A percentile compares a stretch with the other conserved stretches of the same genome.
Evolutionary conservation across 1,140 invertebrate genomes (phyloP).

Genomic region (Acromyrmex charruanus): DNA sequence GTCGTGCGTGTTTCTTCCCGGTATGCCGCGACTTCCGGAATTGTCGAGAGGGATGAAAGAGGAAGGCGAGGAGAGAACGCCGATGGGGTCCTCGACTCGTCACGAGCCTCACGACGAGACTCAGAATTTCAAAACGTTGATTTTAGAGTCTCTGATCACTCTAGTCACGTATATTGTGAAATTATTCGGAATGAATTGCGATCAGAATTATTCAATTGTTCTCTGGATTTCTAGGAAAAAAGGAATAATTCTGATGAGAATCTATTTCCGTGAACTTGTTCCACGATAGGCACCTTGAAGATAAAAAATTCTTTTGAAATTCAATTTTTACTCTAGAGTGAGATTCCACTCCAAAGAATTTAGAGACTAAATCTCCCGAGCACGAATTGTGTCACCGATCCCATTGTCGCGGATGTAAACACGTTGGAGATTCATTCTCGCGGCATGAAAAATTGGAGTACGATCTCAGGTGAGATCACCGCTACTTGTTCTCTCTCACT

Average conservation of each 20-base stretch:
- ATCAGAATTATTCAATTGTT: no score
- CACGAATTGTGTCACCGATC: background rate
- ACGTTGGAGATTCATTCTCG: background rate
- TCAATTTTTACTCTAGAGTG: no score
- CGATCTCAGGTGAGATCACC: slow-evolving; percentile 2
- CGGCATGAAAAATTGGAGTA: background rate
- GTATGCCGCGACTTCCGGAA: background rate
- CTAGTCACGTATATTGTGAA: background rate
- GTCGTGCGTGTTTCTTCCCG: no score
- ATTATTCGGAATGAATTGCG: no score
- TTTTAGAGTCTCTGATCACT: no score
- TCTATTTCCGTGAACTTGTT: no score
- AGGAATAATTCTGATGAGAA: no score
- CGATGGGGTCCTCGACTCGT: background rate
- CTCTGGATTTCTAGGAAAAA: no score
- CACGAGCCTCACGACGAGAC: background rate
- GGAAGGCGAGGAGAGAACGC: background rate
- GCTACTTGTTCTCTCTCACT: background rate
- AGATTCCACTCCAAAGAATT: no score
- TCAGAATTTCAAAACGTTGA: background rate
- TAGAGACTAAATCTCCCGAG: no score
- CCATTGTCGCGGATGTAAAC: background rate
- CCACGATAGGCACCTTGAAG: no score
- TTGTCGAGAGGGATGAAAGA: background rate
- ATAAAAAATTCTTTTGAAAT: no score